A percentile compares a stretch with the other conserved stretches of the same genome.
Conservation (phyloP, 2,888 invertebrate genomes). For the Camponotus fellah region DNA sequence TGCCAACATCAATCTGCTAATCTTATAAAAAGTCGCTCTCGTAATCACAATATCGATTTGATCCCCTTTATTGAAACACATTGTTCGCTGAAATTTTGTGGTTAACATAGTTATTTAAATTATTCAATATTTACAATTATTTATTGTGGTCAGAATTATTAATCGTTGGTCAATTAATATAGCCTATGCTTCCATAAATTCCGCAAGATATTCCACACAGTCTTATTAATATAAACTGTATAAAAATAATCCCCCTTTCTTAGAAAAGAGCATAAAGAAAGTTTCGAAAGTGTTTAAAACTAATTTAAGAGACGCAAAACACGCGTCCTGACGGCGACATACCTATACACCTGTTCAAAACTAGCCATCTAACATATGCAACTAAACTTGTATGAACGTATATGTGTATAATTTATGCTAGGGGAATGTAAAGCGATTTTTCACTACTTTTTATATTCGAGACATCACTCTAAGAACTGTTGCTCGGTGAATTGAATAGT, state of each 20-base stretch:
- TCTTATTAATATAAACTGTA: slow-evolving; percentile 17
- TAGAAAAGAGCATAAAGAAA: neutral
- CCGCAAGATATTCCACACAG: neutral
- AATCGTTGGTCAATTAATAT: slow-evolving; percentile 13
- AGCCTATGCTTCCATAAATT: neutral
- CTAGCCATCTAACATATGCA: slow-evolving; percentile 38
- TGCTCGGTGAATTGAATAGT: slow-evolving; percentile 82
- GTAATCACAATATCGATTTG: slow-evolving; percentile 18
- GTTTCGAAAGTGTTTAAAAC: slow-evolving; percentile 4
- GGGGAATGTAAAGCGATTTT: slow-evolving; percentile 51
- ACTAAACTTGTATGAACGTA: slow-evolving; percentile 34
- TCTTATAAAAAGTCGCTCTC: slow-evolving; percentile 28
- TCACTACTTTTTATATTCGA: slow-evolving; percentile 70
- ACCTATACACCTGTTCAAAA: slow-evolving; percentile 16
- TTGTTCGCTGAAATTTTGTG: slow-evolving; percentile 1
- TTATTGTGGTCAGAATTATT: slow-evolving; percentile 12
- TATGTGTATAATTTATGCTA: slow-evolving; percentile 16
- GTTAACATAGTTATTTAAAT: neutral
- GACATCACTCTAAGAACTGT: slow-evolving; percentile 76
- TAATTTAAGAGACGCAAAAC: slow-evolving; percentile 31
- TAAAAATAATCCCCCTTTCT: neutral
- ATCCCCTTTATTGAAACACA: slow-evolving; percentile 5
- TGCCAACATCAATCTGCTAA: slow-evolving; percentile 16
- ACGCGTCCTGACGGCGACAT: slow-evolving; percentile 6
- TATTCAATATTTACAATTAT: slow-evolving; percentile 10